Conservation (phyloP, 1,140 invertebrate species). For the Rhopalosiphum padi region DNA sequence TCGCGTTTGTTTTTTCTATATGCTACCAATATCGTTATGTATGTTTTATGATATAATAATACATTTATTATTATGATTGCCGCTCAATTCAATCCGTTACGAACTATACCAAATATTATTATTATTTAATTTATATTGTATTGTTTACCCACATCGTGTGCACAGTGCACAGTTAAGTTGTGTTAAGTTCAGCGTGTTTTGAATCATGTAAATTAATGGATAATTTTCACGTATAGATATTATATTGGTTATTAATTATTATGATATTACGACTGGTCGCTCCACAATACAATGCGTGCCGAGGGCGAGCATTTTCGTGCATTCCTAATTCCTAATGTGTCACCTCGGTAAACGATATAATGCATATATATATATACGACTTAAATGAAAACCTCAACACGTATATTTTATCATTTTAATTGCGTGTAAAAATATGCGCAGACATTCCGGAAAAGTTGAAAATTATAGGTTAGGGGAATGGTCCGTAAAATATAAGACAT, state of each 20-base stretch:
- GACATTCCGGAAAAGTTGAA: background rate
- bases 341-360: background rate
- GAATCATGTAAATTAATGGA: background rate
- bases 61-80: too few relatives aligned
- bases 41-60: too few relatives aligned
- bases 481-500: constrained; percentile 26
- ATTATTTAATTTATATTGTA: too few relatives aligned
- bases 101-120: too few relatives aligned
- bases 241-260: too few relatives aligned
- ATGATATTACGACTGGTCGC: background rate
- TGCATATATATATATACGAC: too few relatives aligned
- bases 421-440: background rate
- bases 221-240: background rate
- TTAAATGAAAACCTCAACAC: background rate
- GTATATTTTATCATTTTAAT: constrained; percentile 27
- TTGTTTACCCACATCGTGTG: background rate
- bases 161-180: too few relatives aligned
- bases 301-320: too few relatives aligned
- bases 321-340: background rate
- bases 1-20: too few relatives aligned
- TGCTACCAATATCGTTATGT: too few relatives aligned
- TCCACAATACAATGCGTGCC: background rate
- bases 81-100: too few relatives aligned
- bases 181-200: background rate
- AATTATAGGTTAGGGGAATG: constrained; percentile 27